Percentiles rank a stretch among this genome's conserved stretches.
Conservation (phyloP, 2,113 vertebrate species). For the Malurus elegans region DNA sequence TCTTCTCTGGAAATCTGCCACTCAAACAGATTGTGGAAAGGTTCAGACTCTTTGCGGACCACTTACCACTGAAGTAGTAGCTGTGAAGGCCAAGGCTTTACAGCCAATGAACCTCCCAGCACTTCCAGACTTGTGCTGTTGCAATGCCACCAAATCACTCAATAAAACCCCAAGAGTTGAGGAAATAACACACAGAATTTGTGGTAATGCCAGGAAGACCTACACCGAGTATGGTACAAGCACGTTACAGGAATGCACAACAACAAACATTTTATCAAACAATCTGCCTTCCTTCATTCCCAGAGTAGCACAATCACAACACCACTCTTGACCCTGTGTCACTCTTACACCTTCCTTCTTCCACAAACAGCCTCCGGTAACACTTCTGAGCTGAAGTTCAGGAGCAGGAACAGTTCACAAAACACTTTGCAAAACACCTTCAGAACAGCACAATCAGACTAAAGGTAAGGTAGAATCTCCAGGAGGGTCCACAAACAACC, state of each 20-base stretch:
- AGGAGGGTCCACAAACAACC: background rate
- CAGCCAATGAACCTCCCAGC: rapidly evolving
- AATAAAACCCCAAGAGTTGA: background rate
- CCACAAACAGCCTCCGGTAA: background rate
- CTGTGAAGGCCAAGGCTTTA: background rate
- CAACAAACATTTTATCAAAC: background rate
- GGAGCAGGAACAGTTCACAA: background rate
- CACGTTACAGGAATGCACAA: background rate
- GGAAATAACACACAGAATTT: background rate
- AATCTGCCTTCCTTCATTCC: background rate
- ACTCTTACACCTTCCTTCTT: background rate
- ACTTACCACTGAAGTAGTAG: background rate
- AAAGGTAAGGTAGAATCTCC: background rate
- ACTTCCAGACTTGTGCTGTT: background rate
- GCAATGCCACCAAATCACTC: background rate
- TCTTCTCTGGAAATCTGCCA: background rate
- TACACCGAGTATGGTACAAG: background rate
- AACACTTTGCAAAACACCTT: background rate
- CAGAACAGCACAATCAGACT: background rate
- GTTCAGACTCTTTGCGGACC: background rate
- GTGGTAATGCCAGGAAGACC: background rate
- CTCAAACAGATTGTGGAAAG: background rate
- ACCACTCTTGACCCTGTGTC: background rate
- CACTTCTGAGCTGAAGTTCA: background rate
- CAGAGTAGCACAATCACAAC: background rate